Evolutionary conservation across 2,888 invertebrate species (phyloP).

Genomic region (Sipha maydis): DNA sequence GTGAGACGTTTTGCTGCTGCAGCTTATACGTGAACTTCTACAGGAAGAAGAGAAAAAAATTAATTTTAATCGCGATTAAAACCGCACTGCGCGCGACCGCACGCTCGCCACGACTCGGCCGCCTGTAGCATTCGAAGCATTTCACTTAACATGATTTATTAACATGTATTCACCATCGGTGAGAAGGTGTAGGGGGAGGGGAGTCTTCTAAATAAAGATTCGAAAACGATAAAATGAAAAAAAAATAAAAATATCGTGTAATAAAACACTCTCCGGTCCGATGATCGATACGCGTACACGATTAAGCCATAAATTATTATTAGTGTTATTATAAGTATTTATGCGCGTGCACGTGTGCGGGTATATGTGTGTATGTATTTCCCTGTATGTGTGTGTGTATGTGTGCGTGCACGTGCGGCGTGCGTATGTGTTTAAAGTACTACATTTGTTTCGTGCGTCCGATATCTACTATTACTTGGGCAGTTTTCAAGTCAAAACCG

Average conservation of each 20-base stretch:
- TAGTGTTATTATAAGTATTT: conserved; percentile 26
- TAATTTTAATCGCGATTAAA: conserved; percentile 49
- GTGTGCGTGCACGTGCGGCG: background rate
- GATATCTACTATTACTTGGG: background rate
- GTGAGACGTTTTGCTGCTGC: conserved; percentile 1
- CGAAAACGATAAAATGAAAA: conserved; percentile 38
- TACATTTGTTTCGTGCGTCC: background rate
- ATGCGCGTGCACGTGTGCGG: conserved; percentile 1
- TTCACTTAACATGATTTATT: conserved; percentile 58
- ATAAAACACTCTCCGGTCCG: conserved; percentile 38
- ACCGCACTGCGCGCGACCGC: conserved; percentile 22
- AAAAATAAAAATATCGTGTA: conserved; percentile 41
- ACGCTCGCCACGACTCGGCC: background rate
- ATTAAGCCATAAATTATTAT: conserved; percentile 60
- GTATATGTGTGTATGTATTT: background rate
- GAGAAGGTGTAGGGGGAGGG: background rate
- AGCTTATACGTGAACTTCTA: background rate
- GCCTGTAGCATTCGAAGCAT: conserved; percentile 31
- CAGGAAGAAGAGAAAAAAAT: background rate
- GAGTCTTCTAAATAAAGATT: conserved; percentile 26
- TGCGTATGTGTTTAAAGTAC: background rate
- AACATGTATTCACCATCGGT: background rate
- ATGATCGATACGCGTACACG: conserved; percentile 50
- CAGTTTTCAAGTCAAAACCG: background rate
- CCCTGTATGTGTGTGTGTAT: background rate